A percentile compares a stretch with the other conserved stretches of the same genome.
These are phyloP conservation scores for Macaria liturata DNA, from an alignment of 2,888 invertebrate species.

Conservation along the genomic window DNA sequence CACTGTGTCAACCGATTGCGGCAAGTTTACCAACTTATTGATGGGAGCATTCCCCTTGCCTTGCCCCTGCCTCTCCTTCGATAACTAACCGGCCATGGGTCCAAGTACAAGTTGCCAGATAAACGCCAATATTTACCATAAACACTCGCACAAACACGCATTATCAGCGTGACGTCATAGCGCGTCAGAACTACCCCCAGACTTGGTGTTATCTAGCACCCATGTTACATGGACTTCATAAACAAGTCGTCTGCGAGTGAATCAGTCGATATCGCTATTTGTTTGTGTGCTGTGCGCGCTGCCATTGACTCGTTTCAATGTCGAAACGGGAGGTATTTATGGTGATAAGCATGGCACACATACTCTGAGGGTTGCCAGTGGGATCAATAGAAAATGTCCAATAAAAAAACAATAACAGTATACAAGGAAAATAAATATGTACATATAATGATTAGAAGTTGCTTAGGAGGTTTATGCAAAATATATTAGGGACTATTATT, in stretches of 20 bases:
- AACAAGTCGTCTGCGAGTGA: slow-evolving; percentile 31
- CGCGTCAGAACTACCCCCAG: slow-evolving; percentile 20
- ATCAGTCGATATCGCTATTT: slow-evolving; percentile 39
- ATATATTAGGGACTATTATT: no score
- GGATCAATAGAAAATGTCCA: neutral
- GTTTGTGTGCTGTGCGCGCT: slow-evolving; percentile 39
- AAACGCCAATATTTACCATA: slow-evolving; percentile 14
- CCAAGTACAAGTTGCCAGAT: slow-evolving; percentile 19
- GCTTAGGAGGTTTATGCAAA: no score
- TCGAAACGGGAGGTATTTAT: slow-evolving; percentile 38
- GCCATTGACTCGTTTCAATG: slow-evolving; percentile 38
- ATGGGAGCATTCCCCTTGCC: slow-evolving; percentile 4
- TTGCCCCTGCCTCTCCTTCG: neutral
- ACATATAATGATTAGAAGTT: no score
- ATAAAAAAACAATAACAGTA: no score
- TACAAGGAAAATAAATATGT: no score
- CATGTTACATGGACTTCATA: slow-evolving; percentile 23
- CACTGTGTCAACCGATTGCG: neutral
- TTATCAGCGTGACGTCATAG: slow-evolving; percentile 14
- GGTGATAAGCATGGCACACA: slow-evolving; percentile 36
- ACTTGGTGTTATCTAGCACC: slow-evolving; percentile 18
- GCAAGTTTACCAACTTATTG: slow-evolving; percentile 1
- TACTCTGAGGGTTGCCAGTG: slow-evolving; percentile 21
- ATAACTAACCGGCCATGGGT: slow-evolving; percentile 11
- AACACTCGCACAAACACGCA: slow-evolving; percentile 7